Base-by-base conservation (phyloP, 2,888 invertebrate species). In the Lasioglossum malachurum region DNA sequence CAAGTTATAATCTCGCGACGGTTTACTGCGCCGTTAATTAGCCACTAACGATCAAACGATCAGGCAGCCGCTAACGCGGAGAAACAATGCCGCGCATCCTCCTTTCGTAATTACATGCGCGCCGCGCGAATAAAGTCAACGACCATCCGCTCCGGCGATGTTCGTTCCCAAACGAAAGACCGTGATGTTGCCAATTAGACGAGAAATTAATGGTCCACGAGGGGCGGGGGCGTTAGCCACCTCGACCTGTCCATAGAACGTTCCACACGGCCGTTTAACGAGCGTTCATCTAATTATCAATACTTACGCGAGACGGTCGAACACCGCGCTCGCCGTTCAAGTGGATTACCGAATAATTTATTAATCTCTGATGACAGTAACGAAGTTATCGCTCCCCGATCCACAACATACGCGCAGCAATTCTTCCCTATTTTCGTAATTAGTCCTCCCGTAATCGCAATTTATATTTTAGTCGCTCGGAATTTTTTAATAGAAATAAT, bases 11-110 rank as follows among this genome's bases (percentile, higher is more conserved):
- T 72, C 80, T 83, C 60, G 16, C 41, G 35, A 57, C 69, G 38
- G 67, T 78, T 85, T 83, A 75, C 73, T 31, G 38, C 57, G 46
- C n/a, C 76, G 57, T 80, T 78, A 84, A 84, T 80, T 75, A 71
- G 23, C 64, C 69, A 53, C 41, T 31, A 57, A 84, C 74, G 71
- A 84, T 53, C 77, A 71, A 77, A 67, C 73, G 76, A 78, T 79
- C 64, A 19, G 71, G 41, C 23, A 23, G 1, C 27, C 35, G 38
- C 31, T 14, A 71, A 60, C 64, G 53, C 46, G 64, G 23, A 35
- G 71, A 41, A 73, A 60, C 79, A 79, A 83, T 75, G 35, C 46
- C 57, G 41, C n/a, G 53, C 27, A 44, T 71, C 46, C 49, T 78
- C 41, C 41, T 75, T n/a, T 46, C 27, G 38, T 35, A 67, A 75